A percentile compares a stretch with the other conserved stretches of the same genome.
Conservation (phyloP, 2,888 invertebrate genomes). For the Ecliptopera silaceata region DNA sequence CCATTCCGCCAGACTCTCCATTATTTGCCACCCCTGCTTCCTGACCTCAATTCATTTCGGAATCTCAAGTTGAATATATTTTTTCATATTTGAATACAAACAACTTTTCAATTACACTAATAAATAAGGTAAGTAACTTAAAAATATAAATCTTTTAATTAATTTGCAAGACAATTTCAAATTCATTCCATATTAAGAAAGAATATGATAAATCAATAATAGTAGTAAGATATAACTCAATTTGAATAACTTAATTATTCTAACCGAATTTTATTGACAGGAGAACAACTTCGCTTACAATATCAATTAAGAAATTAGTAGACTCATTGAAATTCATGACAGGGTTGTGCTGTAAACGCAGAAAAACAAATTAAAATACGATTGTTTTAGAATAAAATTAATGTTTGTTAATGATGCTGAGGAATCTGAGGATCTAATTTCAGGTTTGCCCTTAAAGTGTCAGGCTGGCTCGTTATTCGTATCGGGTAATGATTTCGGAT, state of each 20-base stretch:
- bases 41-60: constrained; percentile 55
- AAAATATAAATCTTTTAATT: not conserved
- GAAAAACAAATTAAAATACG: constrained; percentile 51
- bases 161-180: too few relatives aligned
- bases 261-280: constrained; percentile 60
- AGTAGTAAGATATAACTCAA: constrained; percentile 9
- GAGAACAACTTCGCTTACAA: constrained; percentile 40
- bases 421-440: constrained; percentile 46
- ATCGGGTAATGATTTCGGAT: constrained; percentile 53
- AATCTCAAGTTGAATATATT: constrained; percentile 49
- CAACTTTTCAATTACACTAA: constrained; percentile 44
- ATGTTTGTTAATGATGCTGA: constrained; percentile 46
- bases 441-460: constrained; percentile 33
- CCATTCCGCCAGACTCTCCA: constrained; percentile 47
- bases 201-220: not conserved
- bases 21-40: constrained; percentile 45
- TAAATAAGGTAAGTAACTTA: constrained; percentile 29
- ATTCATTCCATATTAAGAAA: too few relatives aligned
- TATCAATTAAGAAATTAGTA: constrained; percentile 67
- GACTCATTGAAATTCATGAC: constrained; percentile 61
- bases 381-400: constrained; percentile 53
- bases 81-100: constrained; percentile 44
- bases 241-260: constrained; percentile 44
- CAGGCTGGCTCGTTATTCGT: constrained; percentile 42
- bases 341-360: constrained; percentile 44